Evolutionary conservation across 2,888 invertebrate genomes (phyloP).

Genomic region (Fragum whitleyi): DNA sequence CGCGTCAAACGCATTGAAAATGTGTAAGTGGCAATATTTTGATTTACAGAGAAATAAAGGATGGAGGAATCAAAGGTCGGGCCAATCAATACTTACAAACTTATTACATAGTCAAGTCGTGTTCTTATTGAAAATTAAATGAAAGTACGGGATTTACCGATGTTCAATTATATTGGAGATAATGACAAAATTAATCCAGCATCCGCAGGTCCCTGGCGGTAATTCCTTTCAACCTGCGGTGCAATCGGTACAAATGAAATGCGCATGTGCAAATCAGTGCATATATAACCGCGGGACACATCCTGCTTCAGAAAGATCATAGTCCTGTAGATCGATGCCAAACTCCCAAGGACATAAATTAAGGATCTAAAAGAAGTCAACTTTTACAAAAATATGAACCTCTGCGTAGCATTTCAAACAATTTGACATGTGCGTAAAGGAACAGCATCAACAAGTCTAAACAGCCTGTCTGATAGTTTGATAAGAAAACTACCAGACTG

Average conservation of each 20-base stretch:
- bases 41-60: not conserved
- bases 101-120: slow-evolving; percentile 19
- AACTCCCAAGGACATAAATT: too few species aligned
- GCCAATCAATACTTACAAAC: not conserved
- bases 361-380: too few species aligned
- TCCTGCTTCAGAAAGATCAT: too few species aligned
- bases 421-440: too few species aligned
- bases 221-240: not conserved
- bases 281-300: not conserved
- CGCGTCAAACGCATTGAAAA: too few species aligned
- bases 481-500: too few species aligned
- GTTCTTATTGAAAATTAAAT: slow-evolving; percentile 25
- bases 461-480: too few species aligned
- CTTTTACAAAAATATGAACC: too few species aligned
- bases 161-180: not conserved
- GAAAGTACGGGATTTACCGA: slow-evolving; percentile 11
- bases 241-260: not conserved
- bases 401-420: too few species aligned
- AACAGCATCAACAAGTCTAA: too few species aligned
- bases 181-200: slow-evolving; percentile 10
- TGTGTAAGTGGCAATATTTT: too few species aligned
- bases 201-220: not conserved
- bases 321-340: too few species aligned
- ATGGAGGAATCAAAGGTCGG: not conserved
- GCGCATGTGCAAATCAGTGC: not conserved